Base-by-base conservation (phyloP, 2,113 vertebrate species). In the Patagioenas fasciata region DNA sequence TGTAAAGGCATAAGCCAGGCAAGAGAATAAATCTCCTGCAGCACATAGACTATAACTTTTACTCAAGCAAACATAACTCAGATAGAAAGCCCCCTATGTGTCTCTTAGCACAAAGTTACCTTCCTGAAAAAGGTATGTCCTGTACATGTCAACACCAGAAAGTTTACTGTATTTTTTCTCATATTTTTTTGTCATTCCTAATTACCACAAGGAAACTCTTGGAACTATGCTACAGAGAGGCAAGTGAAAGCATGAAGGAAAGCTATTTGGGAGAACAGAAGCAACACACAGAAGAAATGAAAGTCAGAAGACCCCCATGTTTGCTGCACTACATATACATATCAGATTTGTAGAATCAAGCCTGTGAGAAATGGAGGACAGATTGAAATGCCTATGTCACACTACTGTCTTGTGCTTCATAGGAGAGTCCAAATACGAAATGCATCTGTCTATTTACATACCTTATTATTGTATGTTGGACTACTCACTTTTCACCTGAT, bases 41-140 rank as follows among this genome's bases (percentile, higher is more conserved):
- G 10, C 26, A 67, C 6, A 66, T 8, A 10, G 53, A n/a, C 34
- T 80, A 9, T 21, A 78, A 57, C 7, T 85, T 91, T 11, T 29
- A 86, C 12, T 70, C n/a, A 80, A n/a, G 9, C n/a, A 67, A 80
- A 31, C 0, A 0, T 48, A 90, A 64, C 19, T 72, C 19, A 12
- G 62, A 57, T 23, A 84, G 9, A 81, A 58, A 19, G 29, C 0
- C 2, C 4, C 0, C 4, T 3, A 23, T 3, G 4, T 26, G 19
- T 54, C 10, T 51, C 32, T 58, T 25, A 31, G 3, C 32, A 18
- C 15, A 44, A 2, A 78, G 21, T 28, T 57, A 40, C 7, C 54
- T 34, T 48, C 26, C 34, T 80, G 62, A 25, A 82, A 89, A 79
- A 65, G 23, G 36, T 47, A 47, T 47, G 44, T 47, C 44, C 44